phyloP scores from a whole-genome alignment of 2,888 invertebrate species.

The Scaptomyza polygonia region DNA sequence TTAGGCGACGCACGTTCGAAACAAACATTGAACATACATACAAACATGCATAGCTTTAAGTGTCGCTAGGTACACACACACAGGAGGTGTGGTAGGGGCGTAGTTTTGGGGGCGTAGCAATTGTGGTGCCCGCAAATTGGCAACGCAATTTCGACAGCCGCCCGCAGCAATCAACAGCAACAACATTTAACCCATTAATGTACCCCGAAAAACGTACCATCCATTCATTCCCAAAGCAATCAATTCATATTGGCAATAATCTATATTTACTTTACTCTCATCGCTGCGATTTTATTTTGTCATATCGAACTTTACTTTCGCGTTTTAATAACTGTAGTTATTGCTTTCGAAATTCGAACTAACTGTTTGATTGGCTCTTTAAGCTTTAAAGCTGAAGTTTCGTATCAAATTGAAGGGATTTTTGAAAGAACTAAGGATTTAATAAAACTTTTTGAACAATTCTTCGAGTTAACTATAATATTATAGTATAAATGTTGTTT shows the following conservation, averaged over 20 bases:
- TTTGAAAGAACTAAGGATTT: too few relatives aligned
- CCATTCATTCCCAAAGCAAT: conserved; percentile 8
- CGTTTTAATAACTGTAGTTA: too few relatives aligned
- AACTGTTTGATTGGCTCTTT: too few relatives aligned
- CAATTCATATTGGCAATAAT: conserved; percentile 6
- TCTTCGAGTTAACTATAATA: too few relatives aligned
- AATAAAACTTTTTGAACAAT: too few relatives aligned
- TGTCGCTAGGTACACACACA: conserved; percentile 5
- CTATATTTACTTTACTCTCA: neutral
- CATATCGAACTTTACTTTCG: too few relatives aligned
- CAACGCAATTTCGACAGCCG: conserved; percentile 63
- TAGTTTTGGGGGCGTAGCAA: conserved; percentile 20
- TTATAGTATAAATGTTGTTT: too few relatives aligned
- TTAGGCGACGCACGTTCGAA: conserved; percentile 8
- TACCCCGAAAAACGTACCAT: conserved; percentile 11
- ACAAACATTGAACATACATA: conserved; percentile 1
- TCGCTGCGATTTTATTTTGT: too few relatives aligned
- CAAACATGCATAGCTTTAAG: conserved; percentile 3
- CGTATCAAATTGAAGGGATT: too few relatives aligned
- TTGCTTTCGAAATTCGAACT: too few relatives aligned
- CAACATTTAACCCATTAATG: conserved; percentile 52
- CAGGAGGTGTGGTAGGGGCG: neutral
- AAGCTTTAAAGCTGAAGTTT: too few relatives aligned
- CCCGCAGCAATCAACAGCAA: conserved; percentile 52
- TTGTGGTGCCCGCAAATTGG: conserved; percentile 59